Evolutionary conservation across 1,140 invertebrate species (phyloP), one percentile per base, ranked within the genome.

Genomic region (Anthonomus grandis): DNA sequence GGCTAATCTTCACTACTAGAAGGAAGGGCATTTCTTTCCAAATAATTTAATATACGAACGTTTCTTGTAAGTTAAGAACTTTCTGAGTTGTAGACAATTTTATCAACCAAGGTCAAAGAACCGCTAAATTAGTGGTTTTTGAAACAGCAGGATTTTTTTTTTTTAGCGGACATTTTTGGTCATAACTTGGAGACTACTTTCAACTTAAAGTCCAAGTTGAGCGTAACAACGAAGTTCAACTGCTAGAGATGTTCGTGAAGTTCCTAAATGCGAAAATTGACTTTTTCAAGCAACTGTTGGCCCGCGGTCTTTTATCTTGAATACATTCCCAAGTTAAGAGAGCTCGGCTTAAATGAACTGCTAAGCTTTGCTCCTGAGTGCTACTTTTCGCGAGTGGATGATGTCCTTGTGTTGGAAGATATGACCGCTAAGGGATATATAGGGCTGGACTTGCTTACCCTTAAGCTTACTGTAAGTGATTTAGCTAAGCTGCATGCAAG

Each of bases 401-500:
- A 18, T 24, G 6, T 48, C 4, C 15, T 64, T 5, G 39, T 64
- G 1, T 19, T 61, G 4, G 46, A 61, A 9, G 19, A 64, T 19
- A 13, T 64, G 17, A 27, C 13, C 15, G 5, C 10, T 17, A 12
- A 41, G 10, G 59, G 59, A 0, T 64, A 49, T 47, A 37, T 15
- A 10, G 36, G 23, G 18, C 22, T 63, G 9, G 12, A 36, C 3
- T 36, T 42, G 18, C 23, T 60, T 17, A 34, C 13, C 13, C 24
- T 60, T 3, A 53, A 39, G 60, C 19, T 22, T 9, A 46, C 17
- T 21, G 23, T 63, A 15, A 23, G 13, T 19, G 31, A 49, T 21
- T 21, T 64, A 12, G 62, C 59, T 3, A 64, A 62, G 48, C 47
- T 64, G 1, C 56, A 63, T 24, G 47, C 59, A 4, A 49, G 41